Base-by-base conservation (phyloP, 2,797 vertebrate genomes). In the Gallinago stenura region DNA sequence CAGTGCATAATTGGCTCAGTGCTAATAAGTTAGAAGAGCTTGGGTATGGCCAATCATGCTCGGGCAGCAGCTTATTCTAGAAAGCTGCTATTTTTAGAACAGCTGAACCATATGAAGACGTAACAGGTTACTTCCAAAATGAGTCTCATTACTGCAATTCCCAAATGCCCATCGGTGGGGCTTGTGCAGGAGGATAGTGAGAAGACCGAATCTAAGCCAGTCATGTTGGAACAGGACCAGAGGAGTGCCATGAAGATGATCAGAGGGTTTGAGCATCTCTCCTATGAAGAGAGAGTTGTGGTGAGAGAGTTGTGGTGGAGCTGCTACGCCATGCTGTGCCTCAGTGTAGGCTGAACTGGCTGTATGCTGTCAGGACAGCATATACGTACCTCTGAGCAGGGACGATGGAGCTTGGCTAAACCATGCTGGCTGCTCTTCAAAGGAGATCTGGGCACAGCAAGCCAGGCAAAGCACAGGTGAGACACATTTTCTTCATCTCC, bases 1-100 rank as follows among this genome's bases (percentile, higher is more conserved):
- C 83, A 65, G 80, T 30, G 2, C 65, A 14, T 83, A 97, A 95
- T 90, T 24, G 0, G 83, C 92, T 95, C 90, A 76, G 62, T 25
- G 62, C 39, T 91, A 84, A 62, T 72, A 89, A 90, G 39, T 69
- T 43, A 86, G 72, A 93, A 86, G 30, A 85, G 48, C 56, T 93
- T 0, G 0, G 48, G 50, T 77, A 31, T 1, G 48, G 75, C 81
- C 31, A 85, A 5, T 75, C 84, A 57, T 39, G 31, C 83, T 65
- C 81, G 77, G 64, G 75, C 75, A 90, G 75, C 0, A 0, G 41
- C 53, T 96, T 89, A 89, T 68, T 93, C 64, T n/a, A 75, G 83
- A 89, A 91, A 87, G 28, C 45, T 89, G 71, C 92, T 95, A 91
- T 91, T 93, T 93, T 91, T 90, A 60, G 75, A 92, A 66, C 45